Conservation (phyloP, 2,888 invertebrate genomes). For the Cataglyphis altisquamis region DNA sequence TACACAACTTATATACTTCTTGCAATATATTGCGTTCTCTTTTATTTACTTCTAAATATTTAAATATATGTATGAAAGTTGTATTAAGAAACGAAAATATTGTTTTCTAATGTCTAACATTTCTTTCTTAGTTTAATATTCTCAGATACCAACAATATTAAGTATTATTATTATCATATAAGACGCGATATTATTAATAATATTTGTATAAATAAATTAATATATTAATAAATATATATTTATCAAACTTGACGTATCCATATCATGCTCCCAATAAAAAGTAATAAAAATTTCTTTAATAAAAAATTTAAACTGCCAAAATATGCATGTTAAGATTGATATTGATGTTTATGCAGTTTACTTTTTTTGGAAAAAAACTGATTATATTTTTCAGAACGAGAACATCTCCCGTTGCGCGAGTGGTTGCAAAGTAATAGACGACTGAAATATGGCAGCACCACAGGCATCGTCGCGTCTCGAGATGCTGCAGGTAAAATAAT, state of each 20-base stretch:
- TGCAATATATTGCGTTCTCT: too few species aligned
- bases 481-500: slow-evolving; percentile 81
- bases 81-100: not conserved
- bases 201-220: not conserved
- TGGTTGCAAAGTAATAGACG: slow-evolving; percentile 57
- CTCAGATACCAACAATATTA: not conserved
- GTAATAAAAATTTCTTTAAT: not conserved
- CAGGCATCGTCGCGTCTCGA: slow-evolving; percentile 84
- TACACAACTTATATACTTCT: too few species aligned
- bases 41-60: not conserved
- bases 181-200: not conserved
- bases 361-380: not conserved
- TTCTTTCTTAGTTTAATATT: not conserved
- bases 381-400: slow-evolving; percentile 58
- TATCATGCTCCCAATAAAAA: not conserved
- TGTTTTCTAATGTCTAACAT: not conserved
- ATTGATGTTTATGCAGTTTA: not conserved
- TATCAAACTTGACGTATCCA: not conserved
- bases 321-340: not conserved
- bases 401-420: slow-evolving; percentile 55
- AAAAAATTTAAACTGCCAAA: not conserved
- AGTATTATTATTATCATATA: not conserved
- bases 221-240: not conserved
- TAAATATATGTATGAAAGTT: not conserved
- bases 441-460: slow-evolving; percentile 80